phyloP scores from a whole-genome alignment of 2,797 vertebrate genomes.

The Australoheros facetus region DNA sequence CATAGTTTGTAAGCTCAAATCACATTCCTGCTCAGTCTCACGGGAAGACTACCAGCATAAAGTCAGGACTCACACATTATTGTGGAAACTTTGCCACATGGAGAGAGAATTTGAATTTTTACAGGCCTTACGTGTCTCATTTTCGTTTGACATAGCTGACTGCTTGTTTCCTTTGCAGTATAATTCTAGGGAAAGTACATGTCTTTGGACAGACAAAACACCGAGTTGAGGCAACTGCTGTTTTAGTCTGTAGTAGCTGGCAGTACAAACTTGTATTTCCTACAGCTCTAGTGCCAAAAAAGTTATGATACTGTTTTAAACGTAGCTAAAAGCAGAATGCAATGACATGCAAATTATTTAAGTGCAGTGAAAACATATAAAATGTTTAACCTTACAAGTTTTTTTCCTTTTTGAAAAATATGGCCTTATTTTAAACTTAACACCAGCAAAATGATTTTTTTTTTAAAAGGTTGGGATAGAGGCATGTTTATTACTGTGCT shows the following conservation, averaged over 20 bases:
- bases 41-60: conserved; percentile 25
- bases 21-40: conserved; percentile 46
- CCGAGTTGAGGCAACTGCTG: not conserved
- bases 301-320: not conserved
- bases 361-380: not conserved
- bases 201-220: conserved; percentile 20
- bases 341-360: not conserved
- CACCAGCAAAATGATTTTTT: not conserved
- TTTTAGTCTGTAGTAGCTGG: not conserved
- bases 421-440: not conserved
- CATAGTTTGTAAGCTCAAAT: conserved; percentile 19
- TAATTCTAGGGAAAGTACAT: conserved; percentile 23
- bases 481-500: not conserved
- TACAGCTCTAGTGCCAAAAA: not conserved
- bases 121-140: conserved; percentile 32
- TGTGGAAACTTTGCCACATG: conserved; percentile 53
- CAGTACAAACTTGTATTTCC: conserved; percentile 1
- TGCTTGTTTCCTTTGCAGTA: conserved; percentile 39
- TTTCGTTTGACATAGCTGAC: conserved; percentile 37
- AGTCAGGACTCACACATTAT: conserved; percentile 29
- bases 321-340: not conserved
- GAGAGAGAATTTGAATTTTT: not conserved
- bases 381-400: not conserved
- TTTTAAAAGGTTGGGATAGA: not conserved
- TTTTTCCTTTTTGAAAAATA: not conserved